Conservation (phyloP, 2,888 invertebrate genomes). For the Lissonota sp. region DNA sequence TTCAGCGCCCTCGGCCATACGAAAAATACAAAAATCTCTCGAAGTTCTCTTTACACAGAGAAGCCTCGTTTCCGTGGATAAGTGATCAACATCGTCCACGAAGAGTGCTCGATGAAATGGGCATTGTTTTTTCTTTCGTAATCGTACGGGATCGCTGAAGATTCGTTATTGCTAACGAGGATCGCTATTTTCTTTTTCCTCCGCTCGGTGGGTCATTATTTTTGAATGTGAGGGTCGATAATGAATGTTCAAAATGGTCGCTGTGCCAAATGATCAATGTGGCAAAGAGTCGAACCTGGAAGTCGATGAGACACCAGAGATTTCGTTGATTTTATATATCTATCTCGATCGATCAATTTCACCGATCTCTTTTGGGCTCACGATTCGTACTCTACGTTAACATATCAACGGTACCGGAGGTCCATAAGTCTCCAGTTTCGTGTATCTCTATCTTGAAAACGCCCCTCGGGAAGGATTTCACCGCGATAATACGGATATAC, state of each 20-base stretch:
- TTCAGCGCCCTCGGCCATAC: constrained; percentile 35
- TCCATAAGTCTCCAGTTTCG: background rate
- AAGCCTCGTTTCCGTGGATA: constrained; percentile 41
- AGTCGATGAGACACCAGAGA: constrained; percentile 9
- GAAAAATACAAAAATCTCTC: constrained; percentile 35
- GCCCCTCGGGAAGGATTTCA: constrained; percentile 35
- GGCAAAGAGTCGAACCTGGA: background rate
- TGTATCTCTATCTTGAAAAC: background rate
- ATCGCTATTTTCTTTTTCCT: constrained; percentile 7
- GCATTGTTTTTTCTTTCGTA: background rate
- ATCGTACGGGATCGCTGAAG: constrained; percentile 18
- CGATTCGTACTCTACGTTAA: background rate
- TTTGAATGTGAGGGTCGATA: background rate
- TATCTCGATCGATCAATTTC: constrained; percentile 38
- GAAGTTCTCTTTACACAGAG: constrained; percentile 22
- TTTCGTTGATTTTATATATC: constrained; percentile 19
- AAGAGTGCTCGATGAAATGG: constrained; percentile 26
- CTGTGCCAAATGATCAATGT: background rate
- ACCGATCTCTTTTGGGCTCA: background rate
- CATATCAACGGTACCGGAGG: too few species aligned
- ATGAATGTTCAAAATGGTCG: background rate
- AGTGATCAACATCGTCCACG: constrained; percentile 43
- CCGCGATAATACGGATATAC: constrained; percentile 30
- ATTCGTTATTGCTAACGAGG: constrained; percentile 43
- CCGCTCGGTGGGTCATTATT: constrained; percentile 2